Evolutionary conservation across 2,797 vertebrate species (phyloP), one percentile per base, ranked within the genome.

Genomic region (Antrozous pallidus): DNA sequence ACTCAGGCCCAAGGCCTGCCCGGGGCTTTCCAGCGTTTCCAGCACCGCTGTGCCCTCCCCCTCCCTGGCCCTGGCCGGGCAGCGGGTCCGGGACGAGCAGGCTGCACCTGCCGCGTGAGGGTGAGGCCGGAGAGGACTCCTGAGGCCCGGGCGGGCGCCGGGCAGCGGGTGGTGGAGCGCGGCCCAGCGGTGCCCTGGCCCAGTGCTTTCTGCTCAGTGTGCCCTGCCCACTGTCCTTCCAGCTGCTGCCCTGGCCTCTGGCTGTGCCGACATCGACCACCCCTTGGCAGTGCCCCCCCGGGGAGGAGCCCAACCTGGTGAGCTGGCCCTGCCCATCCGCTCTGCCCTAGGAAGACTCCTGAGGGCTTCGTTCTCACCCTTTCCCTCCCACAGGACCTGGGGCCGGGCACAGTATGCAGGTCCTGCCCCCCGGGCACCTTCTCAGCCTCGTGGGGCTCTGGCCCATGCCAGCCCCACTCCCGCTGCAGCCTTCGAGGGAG

Each of bases 221-320:
- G n/a, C 94, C 88, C 91, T 82, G 31, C 93, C 97, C 84, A 80
- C 89, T 65, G 77, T 95, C 56, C 96, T 98, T 96, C 97, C 97
- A 96, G 97, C 98, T 88, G 98, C 97, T 98, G 98, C 97, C 49
- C 97, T 98, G 95, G 98, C 96, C 94, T 98, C 98, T 96, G 97
- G 96, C 95, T 96, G 94, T 96, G 96, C 96, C 80, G 88, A 84
- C 93, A n/a, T 63, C 90, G 13, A 17, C 33, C 0, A 5, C 84
- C 22, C 84, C 40, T 28, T 79, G 84, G 94, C 93, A 95, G 38
- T 99, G 99, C 93, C 98, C 98, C 0, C 98, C 98, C 0, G 99
- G 99, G 49, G 98, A 99, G 94, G 98, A 99, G 96, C 99, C 99
- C 9, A 93, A 96, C 4, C 97, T 97, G 98, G 99, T 99, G 96